Conservation (phyloP, 1,140 invertebrate genomes). For the Antheraea mylitta region DNA sequence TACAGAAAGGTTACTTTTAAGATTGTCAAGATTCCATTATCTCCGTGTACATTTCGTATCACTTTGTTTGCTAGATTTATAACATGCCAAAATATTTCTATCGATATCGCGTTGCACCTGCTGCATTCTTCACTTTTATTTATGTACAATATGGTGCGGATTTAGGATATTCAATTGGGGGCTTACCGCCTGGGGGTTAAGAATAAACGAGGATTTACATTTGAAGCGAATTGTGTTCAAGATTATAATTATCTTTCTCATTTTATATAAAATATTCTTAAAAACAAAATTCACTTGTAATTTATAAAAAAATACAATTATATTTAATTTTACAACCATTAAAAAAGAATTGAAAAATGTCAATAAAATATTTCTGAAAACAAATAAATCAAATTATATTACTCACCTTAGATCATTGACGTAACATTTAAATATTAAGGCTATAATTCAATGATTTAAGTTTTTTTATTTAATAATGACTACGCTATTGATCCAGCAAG, state of each 20-base stretch:
- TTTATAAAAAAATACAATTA: too few species aligned
- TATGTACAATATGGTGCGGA: neutral
- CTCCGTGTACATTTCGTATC: neutral
- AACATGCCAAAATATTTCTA: conserved; percentile 7
- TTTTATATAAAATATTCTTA: too few species aligned
- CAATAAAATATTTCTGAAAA: too few species aligned
- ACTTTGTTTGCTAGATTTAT: conserved; percentile 9
- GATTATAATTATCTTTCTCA: neutral
- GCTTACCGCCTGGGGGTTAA: neutral
- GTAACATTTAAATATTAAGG: too few species aligned
- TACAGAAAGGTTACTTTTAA: neutral
- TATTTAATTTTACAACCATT: too few species aligned
- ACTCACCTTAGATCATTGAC: too few species aligned
- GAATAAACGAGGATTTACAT: neutral
- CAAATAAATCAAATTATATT: too few species aligned
- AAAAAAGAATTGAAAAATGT: too few species aligned
- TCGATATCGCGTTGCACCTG: conserved; percentile 11
- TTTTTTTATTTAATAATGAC: too few species aligned
- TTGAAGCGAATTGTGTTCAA: neutral
- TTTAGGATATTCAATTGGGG: neutral
- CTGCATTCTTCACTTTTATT: conserved; percentile 6
- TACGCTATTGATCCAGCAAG: too few species aligned
- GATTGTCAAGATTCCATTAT: neutral
- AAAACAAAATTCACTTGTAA: too few species aligned
- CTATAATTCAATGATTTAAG: too few species aligned